Evolutionary conservation across 2,113 vertebrate genomes (phyloP).

Genomic region (Centropus unirufus): DNA sequence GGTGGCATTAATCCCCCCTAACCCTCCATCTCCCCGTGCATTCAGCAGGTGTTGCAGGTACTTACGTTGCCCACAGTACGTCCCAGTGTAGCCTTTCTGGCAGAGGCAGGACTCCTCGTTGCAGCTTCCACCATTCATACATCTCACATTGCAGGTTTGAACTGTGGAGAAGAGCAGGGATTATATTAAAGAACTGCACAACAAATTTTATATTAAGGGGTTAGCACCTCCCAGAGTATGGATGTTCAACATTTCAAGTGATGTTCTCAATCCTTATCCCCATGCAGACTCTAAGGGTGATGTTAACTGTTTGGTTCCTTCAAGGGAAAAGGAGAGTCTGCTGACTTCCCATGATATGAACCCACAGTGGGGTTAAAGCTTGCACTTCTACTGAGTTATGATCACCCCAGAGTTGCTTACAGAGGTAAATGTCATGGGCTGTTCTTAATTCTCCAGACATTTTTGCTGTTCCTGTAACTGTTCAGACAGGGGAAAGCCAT

Average conservation of each 20-base stretch:
- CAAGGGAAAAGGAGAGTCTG: neutral
- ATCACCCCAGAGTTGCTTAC: neutral
- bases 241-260: neutral
- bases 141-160: conserved; percentile 87
- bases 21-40: rapidly evolving
- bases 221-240: rapidly evolving
- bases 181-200: neutral
- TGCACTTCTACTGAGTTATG: neutral
- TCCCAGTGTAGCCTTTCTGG: conserved; percentile 87
- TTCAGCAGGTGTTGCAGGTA: neutral
- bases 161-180: conserved; percentile 65
- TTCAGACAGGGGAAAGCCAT: neutral
- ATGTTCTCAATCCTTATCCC: neutral
- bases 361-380: neutral
- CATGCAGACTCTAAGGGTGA: neutral
- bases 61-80: conserved; percentile 92
- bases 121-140: conserved; percentile 92
- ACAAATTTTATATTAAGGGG: neutral
- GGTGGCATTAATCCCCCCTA: rapidly evolving
- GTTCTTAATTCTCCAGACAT: neutral
- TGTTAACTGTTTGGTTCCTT: neutral
- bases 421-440: neutral
- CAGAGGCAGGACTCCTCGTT: conserved; percentile 85
- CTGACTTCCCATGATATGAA: no score
- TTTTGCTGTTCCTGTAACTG: neutral